These are phyloP conservation scores for Alviniconcha marisindica DNA, from an alignment of 1,140 invertebrate species.

Conservation along the genomic window DNA sequence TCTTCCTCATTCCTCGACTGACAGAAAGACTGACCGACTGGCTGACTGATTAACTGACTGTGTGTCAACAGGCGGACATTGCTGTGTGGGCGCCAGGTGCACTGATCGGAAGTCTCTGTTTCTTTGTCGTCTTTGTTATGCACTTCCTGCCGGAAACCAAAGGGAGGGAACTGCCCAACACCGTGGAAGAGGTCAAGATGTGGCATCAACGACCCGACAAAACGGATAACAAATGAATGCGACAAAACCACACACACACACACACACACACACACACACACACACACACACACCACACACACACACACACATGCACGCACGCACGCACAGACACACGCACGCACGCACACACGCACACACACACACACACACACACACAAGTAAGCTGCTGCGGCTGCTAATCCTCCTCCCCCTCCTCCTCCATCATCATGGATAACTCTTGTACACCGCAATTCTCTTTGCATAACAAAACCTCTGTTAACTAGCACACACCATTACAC, in stretches of 20 bases:
- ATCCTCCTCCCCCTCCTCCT: no score
- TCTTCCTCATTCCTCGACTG: neutral
- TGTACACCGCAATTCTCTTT: no score
- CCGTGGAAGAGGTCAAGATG: constrained; percentile 51
- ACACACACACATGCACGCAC: constrained; percentile 12
- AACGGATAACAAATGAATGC: neutral
- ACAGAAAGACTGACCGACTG: no score
- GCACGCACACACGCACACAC: constrained; percentile 12
- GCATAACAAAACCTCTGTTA: no score
- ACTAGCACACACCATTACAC: no score
- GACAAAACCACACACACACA: neutral
- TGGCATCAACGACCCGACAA: constrained; percentile 38
- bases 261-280: constrained; percentile 33
- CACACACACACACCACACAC: constrained; percentile 10
- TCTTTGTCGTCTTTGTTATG: constrained; percentile 46
- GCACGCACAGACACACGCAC: neutral
- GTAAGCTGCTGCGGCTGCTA: no score
- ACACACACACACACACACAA: neutral
- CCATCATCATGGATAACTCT: no score
- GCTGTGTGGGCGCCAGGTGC: constrained; percentile 53
- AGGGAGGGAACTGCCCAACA: constrained; percentile 56
- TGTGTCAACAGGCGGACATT: constrained; percentile 30
- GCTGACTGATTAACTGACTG: no score
- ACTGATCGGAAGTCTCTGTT: constrained; percentile 42
- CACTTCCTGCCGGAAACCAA: constrained; percentile 60